Base-by-base conservation (phyloP, 2,888 invertebrate species). In the Acronicta alni region DNA sequence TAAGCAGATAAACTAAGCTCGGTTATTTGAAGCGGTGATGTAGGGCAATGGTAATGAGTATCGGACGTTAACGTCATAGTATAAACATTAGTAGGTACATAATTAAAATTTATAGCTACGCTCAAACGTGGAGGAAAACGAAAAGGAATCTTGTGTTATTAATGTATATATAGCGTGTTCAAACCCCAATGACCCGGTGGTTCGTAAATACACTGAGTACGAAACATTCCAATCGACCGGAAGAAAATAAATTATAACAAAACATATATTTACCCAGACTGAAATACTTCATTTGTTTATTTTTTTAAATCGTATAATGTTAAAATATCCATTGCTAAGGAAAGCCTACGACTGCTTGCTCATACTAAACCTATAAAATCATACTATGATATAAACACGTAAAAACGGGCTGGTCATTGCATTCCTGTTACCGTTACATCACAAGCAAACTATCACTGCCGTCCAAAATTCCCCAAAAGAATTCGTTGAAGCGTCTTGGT, bases 381-480 rank as follows among this genome's bases (percentile, higher is more conserved):
- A 32, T 17, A 23, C 37, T 37, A 45, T 41, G 65, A 45, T 54
- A 41, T 48, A 23, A 47, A 32, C 39, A 43, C 55, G 30, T 52
- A 32, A 62, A 57, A 49, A n/a, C 38, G n/a, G 37, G 57, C 67
- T 56, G 67, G 56, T 69, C 67, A 67, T 23, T 32, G 14, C 18
- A 8, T 47, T 37, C 54, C 17, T 30, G 23, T 51, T 35, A 46
- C 15, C 57, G 17, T 49, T 49, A 47, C 47, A 52, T 43, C 47
- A 47, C 35, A 26, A n/a, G 5, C 32, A 15, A 38, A 57, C 26
- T 42, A 41, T 44, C 41, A 47, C 12, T 51, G 47, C 51, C 35
- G 44, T 37, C 26, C 15, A 55, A 46, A 77, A 66, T 64, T 77
- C 39, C 58, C 75, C 63, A 68, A 52, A 39, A 41, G 3, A 17